These are phyloP conservation scores for Lissonota sp. DNA, from an alignment of 2,888 invertebrate species.

Conservation along the genomic window DNA sequence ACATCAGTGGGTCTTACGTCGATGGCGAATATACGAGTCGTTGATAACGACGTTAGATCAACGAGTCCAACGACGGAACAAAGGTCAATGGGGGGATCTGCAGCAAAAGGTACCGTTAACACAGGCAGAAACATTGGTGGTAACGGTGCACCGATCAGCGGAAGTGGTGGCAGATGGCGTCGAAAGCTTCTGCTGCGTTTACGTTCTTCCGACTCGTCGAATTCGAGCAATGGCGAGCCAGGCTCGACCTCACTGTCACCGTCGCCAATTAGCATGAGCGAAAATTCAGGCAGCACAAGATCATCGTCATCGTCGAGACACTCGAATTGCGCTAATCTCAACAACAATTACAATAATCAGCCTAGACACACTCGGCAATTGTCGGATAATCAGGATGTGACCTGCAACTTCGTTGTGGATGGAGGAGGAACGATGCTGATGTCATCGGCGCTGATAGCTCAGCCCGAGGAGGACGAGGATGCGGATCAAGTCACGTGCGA, in stretches of 20 bases:
- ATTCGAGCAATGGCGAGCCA: slow-evolving; percentile 74
- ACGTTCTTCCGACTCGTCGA: slow-evolving; percentile 83
- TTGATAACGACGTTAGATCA: slow-evolving; percentile 46
- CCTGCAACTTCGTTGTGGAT: slow-evolving; percentile 34
- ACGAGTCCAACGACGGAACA: slow-evolving; percentile 21
- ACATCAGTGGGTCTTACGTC: slow-evolving; percentile 22
- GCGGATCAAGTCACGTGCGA: slow-evolving; percentile 6
- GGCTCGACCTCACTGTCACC: slow-evolving; percentile 73
- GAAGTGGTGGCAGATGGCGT: slow-evolving; percentile 84
- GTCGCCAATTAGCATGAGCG: slow-evolving; percentile 74
- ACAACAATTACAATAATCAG: slow-evolving; percentile 48
- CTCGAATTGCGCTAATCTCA: slow-evolving; percentile 43
- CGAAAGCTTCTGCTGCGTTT: slow-evolving; percentile 85
- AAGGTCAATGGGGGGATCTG: slow-evolving; percentile 25
- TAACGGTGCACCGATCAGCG: slow-evolving; percentile 8
- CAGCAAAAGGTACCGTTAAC: slow-evolving; percentile 24
- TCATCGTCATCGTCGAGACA: slow-evolving; percentile 60
- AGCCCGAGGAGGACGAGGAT: slow-evolving; percentile 46
- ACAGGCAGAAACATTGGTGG: slow-evolving; percentile 27
- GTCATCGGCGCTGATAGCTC: slow-evolving; percentile 38
- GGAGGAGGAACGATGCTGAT: slow-evolving; percentile 45
- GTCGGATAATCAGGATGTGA: slow-evolving; percentile 6
- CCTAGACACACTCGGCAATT: slow-evolving; percentile 13
- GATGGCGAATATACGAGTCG: slow-evolving; percentile 42
- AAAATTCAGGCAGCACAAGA: slow-evolving; percentile 62